Percentiles rank a stretch among this genome's conserved stretches.
phyloP scores from a whole-genome alignment of 2,113 vertebrate genomes.

The cattle (Bos taurus) region DNA sequence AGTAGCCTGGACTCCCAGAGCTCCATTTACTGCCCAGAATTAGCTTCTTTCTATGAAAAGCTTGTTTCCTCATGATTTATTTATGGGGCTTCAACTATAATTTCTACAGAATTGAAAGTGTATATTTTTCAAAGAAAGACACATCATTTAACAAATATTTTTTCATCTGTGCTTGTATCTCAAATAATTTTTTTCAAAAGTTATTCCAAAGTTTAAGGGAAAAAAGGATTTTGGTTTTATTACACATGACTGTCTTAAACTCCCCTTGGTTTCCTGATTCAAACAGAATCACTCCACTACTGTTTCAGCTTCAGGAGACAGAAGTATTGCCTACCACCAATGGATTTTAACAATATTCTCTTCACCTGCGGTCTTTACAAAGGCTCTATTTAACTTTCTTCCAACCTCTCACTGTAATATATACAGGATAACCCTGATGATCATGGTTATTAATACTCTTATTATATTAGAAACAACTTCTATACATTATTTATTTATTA shows the following conservation, averaged over 20 bases:
- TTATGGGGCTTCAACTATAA: neutral
- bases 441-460: neutral
- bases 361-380: neutral
- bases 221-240: neutral
- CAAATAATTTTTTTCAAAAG: neutral
- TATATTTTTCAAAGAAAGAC: neutral
- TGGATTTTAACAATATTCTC: neutral
- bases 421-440: neutral
- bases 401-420: neutral
- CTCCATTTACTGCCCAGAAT: neutral
- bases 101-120: neutral
- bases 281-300: neutral
- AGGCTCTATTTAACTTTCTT: neutral
- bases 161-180: neutral
- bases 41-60: neutral
- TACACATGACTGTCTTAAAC: neutral
- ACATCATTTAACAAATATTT: neutral
- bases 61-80: neutral
- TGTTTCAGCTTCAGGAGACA: neutral
- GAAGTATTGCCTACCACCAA: neutral
- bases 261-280: neutral
- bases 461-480: neutral
- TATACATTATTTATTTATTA: neutral
- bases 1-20: neutral
- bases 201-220: neutral